Conservation (phyloP, 2,888 invertebrate genomes). For the Malachius bipustulatus region DNA sequence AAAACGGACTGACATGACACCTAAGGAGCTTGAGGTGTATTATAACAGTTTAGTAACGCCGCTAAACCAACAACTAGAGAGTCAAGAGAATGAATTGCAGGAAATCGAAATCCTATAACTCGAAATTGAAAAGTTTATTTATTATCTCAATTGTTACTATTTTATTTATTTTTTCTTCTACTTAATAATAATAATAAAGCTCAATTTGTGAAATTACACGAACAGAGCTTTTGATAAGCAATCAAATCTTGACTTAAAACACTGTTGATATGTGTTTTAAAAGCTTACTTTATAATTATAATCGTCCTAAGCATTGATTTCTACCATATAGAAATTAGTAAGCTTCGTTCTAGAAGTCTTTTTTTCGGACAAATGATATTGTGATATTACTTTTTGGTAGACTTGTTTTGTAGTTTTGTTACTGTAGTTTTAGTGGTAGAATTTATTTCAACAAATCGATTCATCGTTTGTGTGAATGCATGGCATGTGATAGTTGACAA, state of each 20-base stretch:
- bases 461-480: too few species aligned
- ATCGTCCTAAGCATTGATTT: too few species aligned
- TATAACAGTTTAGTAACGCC: constrained; percentile 22
- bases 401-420: too few species aligned
- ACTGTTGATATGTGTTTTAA: too few species aligned
- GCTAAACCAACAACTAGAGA: constrained; percentile 19
- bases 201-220: not conserved
- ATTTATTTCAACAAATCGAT: too few species aligned
- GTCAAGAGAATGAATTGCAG: constrained; percentile 9
- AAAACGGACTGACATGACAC: constrained; percentile 23
- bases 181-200: not conserved
- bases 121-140: not conserved
- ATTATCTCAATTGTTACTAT: not conserved
- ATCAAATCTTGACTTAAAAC: too few species aligned
- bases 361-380: not conserved
- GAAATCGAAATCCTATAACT: not conserved
- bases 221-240: too few species aligned
- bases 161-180: not conserved
- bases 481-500: too few species aligned
- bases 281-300: too few species aligned
- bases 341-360: not conserved
- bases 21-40: constrained; percentile 33
- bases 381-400: too few species aligned
- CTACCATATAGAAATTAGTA: not conserved
- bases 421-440: too few species aligned